Evolutionary conservation across 2,797 vertebrate species (phyloP).

Genomic region (Xyrichtys novacula): DNA sequence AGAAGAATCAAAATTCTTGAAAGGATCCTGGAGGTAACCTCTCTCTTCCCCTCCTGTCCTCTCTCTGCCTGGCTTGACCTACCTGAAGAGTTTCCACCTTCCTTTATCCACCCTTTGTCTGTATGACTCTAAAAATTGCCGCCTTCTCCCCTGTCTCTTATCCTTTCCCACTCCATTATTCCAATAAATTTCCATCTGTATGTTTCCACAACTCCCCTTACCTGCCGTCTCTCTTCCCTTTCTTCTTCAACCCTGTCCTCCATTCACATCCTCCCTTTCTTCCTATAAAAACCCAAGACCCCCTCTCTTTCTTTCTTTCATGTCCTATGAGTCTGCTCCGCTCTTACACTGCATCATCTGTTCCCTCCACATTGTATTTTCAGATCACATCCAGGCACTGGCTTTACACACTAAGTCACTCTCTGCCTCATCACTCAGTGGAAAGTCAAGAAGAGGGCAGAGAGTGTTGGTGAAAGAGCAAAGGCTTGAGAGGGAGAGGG

Average conservation of each 20-base stretch:
- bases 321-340: slow-evolving; percentile 27
- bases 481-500: slow-evolving; percentile 19
- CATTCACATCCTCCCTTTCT: slow-evolving; percentile 5
- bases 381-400: slow-evolving; percentile 66
- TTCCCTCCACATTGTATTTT: slow-evolving; percentile 63
- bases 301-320: slow-evolving; percentile 29
- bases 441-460: slow-evolving; percentile 72
- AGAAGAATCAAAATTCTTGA: too few species aligned
- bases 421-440: slow-evolving; percentile 69
- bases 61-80: not conserved
- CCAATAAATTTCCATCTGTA: slow-evolving; percentile 5
- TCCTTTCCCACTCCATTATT: not conserved
- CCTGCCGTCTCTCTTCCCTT: not conserved
- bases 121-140: not conserved
- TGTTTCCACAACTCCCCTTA: slow-evolving; percentile 3
- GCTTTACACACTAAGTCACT: slow-evolving; percentile 72
- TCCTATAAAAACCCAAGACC: slow-evolving; percentile 26
- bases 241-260: not conserved
- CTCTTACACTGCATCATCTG: slow-evolving; percentile 51
- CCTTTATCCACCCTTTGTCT: not conserved
- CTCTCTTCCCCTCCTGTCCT: not conserved
- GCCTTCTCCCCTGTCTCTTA: not conserved
- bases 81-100: not conserved
- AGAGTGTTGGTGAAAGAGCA: slow-evolving; percentile 43
- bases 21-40: too few species aligned